These are phyloP conservation scores for Drymonia ruficornis DNA, from an alignment of 2,888 invertebrate species.

Conservation along the genomic window DNA sequence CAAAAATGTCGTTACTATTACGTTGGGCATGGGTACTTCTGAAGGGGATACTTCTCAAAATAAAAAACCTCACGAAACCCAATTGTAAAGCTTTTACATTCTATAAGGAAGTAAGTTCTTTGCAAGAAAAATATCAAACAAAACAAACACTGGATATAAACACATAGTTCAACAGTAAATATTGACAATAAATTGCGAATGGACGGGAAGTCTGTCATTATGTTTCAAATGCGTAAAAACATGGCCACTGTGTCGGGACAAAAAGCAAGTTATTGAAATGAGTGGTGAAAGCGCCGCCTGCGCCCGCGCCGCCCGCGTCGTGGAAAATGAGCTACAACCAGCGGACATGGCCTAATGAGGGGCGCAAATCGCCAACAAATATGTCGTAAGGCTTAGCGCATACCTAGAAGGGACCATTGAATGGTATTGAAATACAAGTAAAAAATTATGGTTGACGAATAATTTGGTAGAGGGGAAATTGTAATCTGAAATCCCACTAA, in stretches of 20 bases:
- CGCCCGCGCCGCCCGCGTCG: no score
- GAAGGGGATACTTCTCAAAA: no score
- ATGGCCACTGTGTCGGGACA: neutral
- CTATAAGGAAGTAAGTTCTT: no score
- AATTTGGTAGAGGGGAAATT: no score
- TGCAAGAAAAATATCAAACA: neutral
- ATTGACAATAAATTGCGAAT: no score
- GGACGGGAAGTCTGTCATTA: neutral
- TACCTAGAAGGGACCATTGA: neutral
- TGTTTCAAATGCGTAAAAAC: neutral
- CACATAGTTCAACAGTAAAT: neutral
- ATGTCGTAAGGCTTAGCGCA: neutral
- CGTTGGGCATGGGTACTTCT: no score
- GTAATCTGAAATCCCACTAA: no score
- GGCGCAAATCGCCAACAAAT: neutral
- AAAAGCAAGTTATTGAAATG: neutral
- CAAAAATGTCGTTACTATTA: no score
- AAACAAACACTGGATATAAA: neutral
- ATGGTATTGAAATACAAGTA: no score
- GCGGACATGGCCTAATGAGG: neutral
- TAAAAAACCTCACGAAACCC: no score
- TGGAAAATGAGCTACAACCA: neutral
- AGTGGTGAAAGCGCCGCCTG: constrained; percentile 1
- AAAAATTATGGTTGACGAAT: no score
- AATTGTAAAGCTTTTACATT: no score